Percentiles rank a stretch among this genome's conserved stretches.
phyloP scores from a whole-genome alignment of 2,888 invertebrate genomes.

The Corbicula japonica region DNA sequence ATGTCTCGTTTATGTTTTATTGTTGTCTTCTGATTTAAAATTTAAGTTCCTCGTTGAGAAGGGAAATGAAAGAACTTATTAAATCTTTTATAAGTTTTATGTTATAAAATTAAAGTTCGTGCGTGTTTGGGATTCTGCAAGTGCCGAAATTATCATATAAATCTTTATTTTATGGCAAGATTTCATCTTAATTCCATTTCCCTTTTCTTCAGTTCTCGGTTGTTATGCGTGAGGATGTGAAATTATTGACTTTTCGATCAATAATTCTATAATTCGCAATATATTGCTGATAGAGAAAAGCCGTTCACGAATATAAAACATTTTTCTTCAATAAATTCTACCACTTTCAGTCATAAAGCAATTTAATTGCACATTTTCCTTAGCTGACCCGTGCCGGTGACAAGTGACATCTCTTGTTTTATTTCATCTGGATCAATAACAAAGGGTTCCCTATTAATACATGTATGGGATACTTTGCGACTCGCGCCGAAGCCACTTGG shows the following conservation, averaged over 20 bases:
- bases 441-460: constrained; percentile 24
- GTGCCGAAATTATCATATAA: constrained; percentile 58
- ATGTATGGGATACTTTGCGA: no score
- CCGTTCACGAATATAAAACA: constrained; percentile 34
- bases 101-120: constrained; percentile 51
- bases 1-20: constrained; percentile 33
- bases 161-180: constrained; percentile 60
- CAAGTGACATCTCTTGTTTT: constrained; percentile 44
- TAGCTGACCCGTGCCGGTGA: constrained; percentile 33
- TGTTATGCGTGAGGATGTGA: constrained; percentile 45
- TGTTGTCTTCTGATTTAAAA: constrained; percentile 43
- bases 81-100: constrained; percentile 59
- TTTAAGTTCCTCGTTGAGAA: constrained; percentile 44
- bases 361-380: constrained; percentile 51
- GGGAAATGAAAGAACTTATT: constrained; percentile 48
- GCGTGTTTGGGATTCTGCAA: constrained; percentile 44
- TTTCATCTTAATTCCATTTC: constrained; percentile 61
- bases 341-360: constrained; percentile 41
- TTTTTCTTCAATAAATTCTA: constrained; percentile 54
- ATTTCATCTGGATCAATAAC: constrained; percentile 33
- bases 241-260: constrained; percentile 43
- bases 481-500: no score
- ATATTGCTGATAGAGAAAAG: constrained; percentile 32
- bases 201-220: constrained; percentile 35
- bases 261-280: constrained; percentile 58